Evolutionary conservation across 2,113 vertebrate species (phyloP).

Genomic region (Aix galericulata): DNA sequence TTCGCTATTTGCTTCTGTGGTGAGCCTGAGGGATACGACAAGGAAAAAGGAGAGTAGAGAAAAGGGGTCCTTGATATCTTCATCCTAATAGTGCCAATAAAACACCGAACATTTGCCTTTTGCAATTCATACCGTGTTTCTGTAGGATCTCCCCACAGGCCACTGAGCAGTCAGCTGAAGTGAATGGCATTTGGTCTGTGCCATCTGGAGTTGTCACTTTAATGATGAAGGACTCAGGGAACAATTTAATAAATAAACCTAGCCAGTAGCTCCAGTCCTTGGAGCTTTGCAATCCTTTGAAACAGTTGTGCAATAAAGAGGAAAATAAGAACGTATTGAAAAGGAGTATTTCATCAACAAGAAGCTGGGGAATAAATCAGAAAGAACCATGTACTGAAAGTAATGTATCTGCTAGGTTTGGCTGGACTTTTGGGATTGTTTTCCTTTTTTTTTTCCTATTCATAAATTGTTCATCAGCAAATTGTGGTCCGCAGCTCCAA

Average conservation of each 20-base stretch:
- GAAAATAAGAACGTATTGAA: background rate
- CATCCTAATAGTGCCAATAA: background rate
- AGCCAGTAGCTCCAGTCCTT: background rate
- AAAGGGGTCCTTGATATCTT: fast-evolving
- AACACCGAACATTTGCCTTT: background rate
- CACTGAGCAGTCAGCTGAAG: background rate
- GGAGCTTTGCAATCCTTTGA: background rate
- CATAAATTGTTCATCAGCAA: background rate
- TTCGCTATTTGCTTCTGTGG: background rate
- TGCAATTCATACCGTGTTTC: background rate
- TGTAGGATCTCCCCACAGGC: background rate
- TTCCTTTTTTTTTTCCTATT: background rate
- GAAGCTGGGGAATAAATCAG: background rate
- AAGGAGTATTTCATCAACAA: background rate
- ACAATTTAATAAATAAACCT: background rate
- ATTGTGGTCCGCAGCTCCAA: background rate
- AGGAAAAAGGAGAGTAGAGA: background rate
- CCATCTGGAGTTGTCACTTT: background rate
- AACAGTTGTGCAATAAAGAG: background rate
- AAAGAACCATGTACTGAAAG: background rate
- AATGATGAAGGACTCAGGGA: background rate
- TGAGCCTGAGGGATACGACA: fast-evolving
- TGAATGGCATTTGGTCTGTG: background rate
- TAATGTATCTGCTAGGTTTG: background rate
- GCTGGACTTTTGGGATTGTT: background rate